Evolutionary conservation across 2,113 vertebrate genomes (phyloP), one percentile per base, ranked within the genome.

Genomic region (Eulemur rufifrons): DNA sequence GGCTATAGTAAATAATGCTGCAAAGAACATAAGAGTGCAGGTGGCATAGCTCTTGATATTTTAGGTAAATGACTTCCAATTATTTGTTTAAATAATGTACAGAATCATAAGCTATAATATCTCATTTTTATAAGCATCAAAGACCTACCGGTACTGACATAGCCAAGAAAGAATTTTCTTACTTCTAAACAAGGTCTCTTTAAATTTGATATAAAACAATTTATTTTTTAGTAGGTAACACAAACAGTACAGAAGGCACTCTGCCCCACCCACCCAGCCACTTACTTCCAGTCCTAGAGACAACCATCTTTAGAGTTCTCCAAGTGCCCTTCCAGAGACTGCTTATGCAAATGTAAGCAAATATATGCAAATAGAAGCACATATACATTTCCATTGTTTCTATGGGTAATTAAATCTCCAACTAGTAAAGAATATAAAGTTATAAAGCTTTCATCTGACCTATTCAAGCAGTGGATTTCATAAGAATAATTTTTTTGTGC

Each of bases 401-500:
- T 56, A 47, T 91, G 81, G 64, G 32, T 82, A 86, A 97, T 88
- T 94, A 94, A 86, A 92, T 85, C 27, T 90, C 94, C 78, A 93
- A 68, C 61, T 93, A 39, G 13, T 68, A 94, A 82, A 94, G 59
- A 52, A 94, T 91, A 93, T 74, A 63, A 68, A 96, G 68, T 90
- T 78, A 94, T 61, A 91, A 93, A 89, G 61, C 14, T 94, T 95
- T 95, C 66, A 78, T 90, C 12, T 95, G 85, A 86, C 42, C 64
- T 94, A 94, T 21, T 96, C 66, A 94, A 85, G 82, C 71, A 89
- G 32, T 77, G 34, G 50, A 91, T 97, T 94, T 95, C 77, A 93
- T 86, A 63, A 96, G 54, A 91, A 89, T 73, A 85, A 29, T 27
- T 66, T 69, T 63, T 91, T 92, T 91, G 66, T 81, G 61, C 32